These are phyloP conservation scores for Neotragus pygmaeus DNA, from an alignment of 2,113 vertebrate species.

Conservation along the genomic window DNA sequence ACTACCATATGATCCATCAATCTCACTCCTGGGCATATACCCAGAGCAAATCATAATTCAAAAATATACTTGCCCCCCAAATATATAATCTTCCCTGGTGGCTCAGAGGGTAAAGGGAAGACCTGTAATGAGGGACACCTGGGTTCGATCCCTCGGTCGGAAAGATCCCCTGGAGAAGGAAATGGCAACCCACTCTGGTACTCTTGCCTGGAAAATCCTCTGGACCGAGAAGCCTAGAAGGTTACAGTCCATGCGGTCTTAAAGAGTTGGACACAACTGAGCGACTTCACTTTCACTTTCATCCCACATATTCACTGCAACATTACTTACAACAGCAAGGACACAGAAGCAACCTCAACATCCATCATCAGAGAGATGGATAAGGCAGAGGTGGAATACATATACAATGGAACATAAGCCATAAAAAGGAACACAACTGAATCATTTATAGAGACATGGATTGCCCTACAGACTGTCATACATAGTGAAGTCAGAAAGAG, in stretches of 20 bases:
- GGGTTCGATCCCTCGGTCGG: accelerated
- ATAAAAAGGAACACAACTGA: background rate
- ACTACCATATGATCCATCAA: background rate
- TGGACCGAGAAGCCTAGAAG: background rate
- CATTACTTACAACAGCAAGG: background rate
- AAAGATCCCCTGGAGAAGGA: background rate
- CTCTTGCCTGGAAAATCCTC: background rate
- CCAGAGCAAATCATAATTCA: background rate
- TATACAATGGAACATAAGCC: background rate
- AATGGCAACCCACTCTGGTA: background rate
- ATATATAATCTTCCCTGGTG: background rate
- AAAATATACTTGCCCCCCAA: background rate
- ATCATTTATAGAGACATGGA: background rate
- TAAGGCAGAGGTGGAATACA: background rate
- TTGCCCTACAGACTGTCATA: background rate
- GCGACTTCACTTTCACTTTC: background rate
- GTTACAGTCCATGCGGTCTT: background rate
- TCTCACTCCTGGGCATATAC: background rate
- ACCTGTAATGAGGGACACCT: background rate
- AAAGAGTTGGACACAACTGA: background rate
- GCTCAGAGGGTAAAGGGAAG: background rate
- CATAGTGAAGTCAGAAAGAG: background rate
- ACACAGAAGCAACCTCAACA: background rate
- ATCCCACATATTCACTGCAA: background rate
- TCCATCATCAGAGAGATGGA: background rate